Conservation (phyloP, 2,888 invertebrate genomes). For the Malthinus flaveolus region DNA sequence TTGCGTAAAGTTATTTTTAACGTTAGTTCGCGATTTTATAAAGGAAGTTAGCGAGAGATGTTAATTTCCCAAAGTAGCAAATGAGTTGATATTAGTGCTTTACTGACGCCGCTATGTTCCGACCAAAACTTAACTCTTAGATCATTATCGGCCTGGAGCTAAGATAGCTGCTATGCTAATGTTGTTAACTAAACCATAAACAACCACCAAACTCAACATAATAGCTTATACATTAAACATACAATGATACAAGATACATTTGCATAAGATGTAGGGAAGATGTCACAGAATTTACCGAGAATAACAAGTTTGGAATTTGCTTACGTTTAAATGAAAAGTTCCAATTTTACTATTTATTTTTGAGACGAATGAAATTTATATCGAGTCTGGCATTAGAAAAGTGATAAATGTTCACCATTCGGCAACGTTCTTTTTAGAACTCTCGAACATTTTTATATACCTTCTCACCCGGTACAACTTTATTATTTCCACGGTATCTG, state of each 20-base stretch:
- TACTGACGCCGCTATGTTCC: constrained; percentile 37
- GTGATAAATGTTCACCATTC: no score
- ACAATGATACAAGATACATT: constrained; percentile 50
- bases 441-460: no score
- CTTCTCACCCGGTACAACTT: no score
- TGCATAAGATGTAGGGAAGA: constrained; percentile 51
- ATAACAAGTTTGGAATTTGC: constrained; percentile 19
- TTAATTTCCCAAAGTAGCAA: constrained; percentile 45
- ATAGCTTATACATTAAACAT: constrained; percentile 54
- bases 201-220: constrained; percentile 52
- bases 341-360: no score
- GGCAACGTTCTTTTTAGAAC: no score
- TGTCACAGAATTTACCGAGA: constrained; percentile 31
- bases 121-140: constrained; percentile 41
- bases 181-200: constrained; percentile 52
- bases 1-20: constrained; percentile 6
- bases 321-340: constrained; percentile 20
- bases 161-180: constrained; percentile 50
- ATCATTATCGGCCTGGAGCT: constrained; percentile 47
- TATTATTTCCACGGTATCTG: no score
- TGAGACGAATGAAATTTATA: no score
- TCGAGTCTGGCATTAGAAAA: no score
- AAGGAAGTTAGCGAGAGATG: constrained; percentile 31
- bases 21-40: constrained; percentile 5
- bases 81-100: constrained; percentile 43